Conservation (phyloP, 2,888 invertebrate genomes). For the Folsomia manolachei region DNA sequence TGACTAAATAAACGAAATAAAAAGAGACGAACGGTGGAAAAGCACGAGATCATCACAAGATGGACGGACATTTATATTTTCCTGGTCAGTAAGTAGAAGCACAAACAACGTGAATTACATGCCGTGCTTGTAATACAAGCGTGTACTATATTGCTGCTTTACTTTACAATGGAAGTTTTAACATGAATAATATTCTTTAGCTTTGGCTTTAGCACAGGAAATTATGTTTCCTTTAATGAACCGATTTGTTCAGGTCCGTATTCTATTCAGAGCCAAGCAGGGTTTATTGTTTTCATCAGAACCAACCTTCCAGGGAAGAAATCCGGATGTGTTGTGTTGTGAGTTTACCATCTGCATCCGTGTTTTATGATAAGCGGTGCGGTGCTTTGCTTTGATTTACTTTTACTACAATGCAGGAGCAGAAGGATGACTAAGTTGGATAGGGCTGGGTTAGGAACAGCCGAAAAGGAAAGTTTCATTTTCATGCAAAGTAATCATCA, state of each 20-base stretch:
- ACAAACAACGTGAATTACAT: not conserved
- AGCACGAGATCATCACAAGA: not conserved
- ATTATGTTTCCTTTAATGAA: constrained; percentile 17
- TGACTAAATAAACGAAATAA: not conserved
- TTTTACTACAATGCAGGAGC: too few relatives aligned
- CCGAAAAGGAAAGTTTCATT: constrained; percentile 32
- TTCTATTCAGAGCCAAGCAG: not conserved
- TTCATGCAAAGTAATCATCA: constrained; percentile 41
- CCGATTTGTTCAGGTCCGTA: not conserved
- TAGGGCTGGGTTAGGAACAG: too few relatives aligned
- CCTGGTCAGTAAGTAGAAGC: not conserved
- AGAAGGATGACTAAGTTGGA: too few relatives aligned
- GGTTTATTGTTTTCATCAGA: not conserved
- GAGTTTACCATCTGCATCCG: too few relatives aligned
- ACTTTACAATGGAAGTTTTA: too few relatives aligned
- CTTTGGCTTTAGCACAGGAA: constrained; percentile 15
- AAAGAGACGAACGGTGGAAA: not conserved
- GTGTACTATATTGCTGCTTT: too few relatives aligned
- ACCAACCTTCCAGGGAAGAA: not conserved
- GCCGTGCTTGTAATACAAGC: too few relatives aligned
- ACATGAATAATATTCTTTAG: not conserved
- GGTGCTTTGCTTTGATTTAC: too few relatives aligned
- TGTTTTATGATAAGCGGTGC: too few relatives aligned
- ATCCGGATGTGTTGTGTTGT: constrained; percentile 4
- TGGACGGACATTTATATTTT: not conserved